Percentiles rank a stretch among this genome's conserved stretches.
phyloP scores from a whole-genome alignment of 1,140 invertebrate genomes.

The Hormaphis cornu region DNA sequence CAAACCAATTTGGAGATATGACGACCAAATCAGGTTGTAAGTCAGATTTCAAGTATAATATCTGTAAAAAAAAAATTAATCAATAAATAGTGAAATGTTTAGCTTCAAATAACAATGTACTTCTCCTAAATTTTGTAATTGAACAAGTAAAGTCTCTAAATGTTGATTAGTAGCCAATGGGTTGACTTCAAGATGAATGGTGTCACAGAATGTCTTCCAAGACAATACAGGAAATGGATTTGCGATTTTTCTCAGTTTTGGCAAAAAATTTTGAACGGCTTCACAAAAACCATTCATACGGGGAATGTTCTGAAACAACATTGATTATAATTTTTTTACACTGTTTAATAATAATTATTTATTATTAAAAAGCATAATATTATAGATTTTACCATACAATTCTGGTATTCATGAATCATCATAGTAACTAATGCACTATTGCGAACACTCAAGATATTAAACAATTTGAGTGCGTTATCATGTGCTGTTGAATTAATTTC shows the following conservation, averaged over 20 bases:
- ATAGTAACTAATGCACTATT: not conserved
- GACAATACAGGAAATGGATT: conserved; percentile 57
- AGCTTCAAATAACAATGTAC: conserved; percentile 41
- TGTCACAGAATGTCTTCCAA: conserved; percentile 55
- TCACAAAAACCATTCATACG: conserved; percentile 56
- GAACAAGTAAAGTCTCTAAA: conserved; percentile 55
- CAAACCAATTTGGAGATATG: conserved; percentile 64
- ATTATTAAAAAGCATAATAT: too few relatives aligned
- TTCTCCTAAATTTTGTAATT: conserved; percentile 61
- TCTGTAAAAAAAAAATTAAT: not conserved
- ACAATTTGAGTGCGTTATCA: not conserved
- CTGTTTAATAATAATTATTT: not conserved
- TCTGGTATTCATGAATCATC: not conserved
- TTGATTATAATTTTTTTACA: not conserved
- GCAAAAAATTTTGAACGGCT: conserved; percentile 49
- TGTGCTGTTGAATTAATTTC: not conserved
- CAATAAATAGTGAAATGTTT: not conserved
- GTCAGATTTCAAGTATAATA: conserved; percentile 33
- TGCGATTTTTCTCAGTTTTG: conserved; percentile 46
- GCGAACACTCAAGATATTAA: not conserved
- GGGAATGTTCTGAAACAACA: conserved; percentile 45
- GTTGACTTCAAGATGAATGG: conserved; percentile 56
- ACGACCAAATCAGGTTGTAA: conserved; percentile 55
- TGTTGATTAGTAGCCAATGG: conserved; percentile 59
- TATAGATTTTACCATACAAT: too few relatives aligned